phyloP scores from a whole-genome alignment of 2,888 invertebrate species.

The Biston betularia region DNA sequence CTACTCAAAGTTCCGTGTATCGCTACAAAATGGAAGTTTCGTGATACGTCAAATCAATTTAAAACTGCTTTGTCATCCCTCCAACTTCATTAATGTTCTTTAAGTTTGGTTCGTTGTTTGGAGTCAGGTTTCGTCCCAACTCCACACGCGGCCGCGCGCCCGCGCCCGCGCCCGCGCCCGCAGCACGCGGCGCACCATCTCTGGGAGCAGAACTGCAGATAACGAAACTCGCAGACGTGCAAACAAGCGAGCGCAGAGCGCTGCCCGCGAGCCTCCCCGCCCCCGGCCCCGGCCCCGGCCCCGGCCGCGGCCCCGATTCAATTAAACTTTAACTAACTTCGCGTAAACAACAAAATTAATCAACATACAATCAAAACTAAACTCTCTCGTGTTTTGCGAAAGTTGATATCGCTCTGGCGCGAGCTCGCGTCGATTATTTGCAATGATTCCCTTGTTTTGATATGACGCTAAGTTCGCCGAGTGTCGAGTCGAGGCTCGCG shows the following conservation, averaged over 20 bases:
- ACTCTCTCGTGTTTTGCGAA: conserved; percentile 49
- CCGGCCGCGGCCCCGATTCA: conserved; percentile 72
- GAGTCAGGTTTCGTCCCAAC: neutral
- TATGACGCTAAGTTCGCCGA: conserved; percentile 56
- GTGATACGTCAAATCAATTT: too few relatives aligned
- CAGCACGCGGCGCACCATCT: neutral
- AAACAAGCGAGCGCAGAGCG: conserved; percentile 66
- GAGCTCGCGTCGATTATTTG: conserved; percentile 66
- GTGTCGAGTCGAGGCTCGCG: conserved; percentile 31
- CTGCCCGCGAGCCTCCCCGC: conserved; percentile 71
- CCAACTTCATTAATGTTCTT: too few relatives aligned
- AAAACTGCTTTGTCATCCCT: too few relatives aligned
- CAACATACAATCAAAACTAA: conserved; percentile 55
- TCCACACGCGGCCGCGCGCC: too few relatives aligned
- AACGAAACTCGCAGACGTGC: conserved; percentile 64
- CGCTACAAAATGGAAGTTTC: too few relatives aligned
- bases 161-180: conserved; percentile 40
- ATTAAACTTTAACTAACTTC: conserved; percentile 83
- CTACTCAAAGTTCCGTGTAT: too few relatives aligned
- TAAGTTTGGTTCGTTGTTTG: too few relatives aligned
- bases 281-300: conserved; percentile 54
- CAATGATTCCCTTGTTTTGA: conserved; percentile 69
- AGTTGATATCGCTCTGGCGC: conserved; percentile 24
- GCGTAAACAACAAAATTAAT: conserved; percentile 82
- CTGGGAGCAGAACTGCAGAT: conserved; percentile 40